These are phyloP conservation scores for Platygyra sinensis DNA, from an alignment of 64 coral and sea anemone genomes.

Conservation along the genomic window DNA sequence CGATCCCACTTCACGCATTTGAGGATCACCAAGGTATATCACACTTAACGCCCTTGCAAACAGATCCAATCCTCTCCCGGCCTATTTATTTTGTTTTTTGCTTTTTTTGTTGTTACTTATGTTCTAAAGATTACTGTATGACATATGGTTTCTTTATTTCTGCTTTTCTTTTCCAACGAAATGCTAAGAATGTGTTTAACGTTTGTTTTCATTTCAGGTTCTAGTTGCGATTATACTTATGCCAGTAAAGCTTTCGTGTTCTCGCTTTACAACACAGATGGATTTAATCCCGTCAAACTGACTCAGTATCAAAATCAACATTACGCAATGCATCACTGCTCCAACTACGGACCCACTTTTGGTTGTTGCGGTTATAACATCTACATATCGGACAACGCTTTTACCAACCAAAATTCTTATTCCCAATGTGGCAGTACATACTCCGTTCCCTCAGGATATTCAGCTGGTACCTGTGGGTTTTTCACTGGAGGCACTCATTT, in stretches of 20 bases:
- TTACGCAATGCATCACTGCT: background rate
- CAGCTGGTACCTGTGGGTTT: background rate
- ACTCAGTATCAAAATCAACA: background rate
- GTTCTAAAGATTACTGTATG: no score
- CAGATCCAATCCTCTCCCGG: no score
- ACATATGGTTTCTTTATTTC: no score
- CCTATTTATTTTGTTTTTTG: no score
- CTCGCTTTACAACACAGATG: background rate
- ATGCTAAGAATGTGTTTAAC: no score
- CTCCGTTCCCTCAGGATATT: background rate
- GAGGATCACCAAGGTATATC: no score
- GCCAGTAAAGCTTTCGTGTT: slow-evolving; percentile 10
- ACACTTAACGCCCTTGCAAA: no score
- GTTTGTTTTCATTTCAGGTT: no score
- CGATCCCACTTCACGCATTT: no score
- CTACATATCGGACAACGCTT: background rate
- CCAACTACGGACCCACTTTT: slow-evolving; percentile 2
- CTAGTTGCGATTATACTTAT: no score
- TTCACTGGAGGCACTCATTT: background rate
- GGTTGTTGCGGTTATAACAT: background rate
- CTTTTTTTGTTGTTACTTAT: no score
- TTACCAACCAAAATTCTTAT: background rate
- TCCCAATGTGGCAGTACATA: background rate
- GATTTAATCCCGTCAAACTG: slow-evolving; percentile 20
- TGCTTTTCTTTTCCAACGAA: no score